Conservation (phyloP, 2,888 invertebrate species). For the Augochlorella aurata region DNA sequence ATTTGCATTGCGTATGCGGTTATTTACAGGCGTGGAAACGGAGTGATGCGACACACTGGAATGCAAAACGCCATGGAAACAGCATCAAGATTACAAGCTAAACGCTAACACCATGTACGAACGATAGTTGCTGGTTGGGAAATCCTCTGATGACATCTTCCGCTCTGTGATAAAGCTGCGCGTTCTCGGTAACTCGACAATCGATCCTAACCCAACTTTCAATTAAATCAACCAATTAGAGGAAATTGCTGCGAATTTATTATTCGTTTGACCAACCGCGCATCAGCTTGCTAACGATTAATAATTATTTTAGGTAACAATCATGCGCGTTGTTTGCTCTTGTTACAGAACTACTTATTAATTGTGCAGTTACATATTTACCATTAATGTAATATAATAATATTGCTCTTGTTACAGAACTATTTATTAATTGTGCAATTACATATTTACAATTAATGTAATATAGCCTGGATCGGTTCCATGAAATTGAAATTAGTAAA, state of each 20-base stretch:
- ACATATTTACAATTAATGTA: no score
- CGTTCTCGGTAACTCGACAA: background rate
- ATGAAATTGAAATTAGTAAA: no score
- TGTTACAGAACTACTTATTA: background rate
- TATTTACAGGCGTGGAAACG: background rate
- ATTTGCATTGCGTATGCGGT: background rate
- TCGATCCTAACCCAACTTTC: background rate
- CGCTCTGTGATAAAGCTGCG: background rate
- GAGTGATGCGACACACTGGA: background rate
- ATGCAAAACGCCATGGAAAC: slow-evolving; percentile 3
- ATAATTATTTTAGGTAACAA: background rate
- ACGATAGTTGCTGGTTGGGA: slow-evolving; percentile 1
- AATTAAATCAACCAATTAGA: background rate
- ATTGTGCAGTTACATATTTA: no score
- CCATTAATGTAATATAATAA: no score
- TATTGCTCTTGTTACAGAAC: background rate
- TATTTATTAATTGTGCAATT: background rate
- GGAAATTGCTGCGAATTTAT: background rate
- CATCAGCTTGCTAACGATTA: background rate
- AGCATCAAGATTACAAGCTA: background rate
- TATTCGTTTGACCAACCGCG: background rate
- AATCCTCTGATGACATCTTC: slow-evolving; percentile 4
- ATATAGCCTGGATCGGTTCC: no score
- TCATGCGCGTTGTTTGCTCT: background rate
- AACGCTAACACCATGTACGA: background rate